A percentile compares a stretch with the other conserved stretches of the same genome.
These are phyloP conservation scores for Camelus bactrianus DNA, from an alignment of 2,113 vertebrate species.

Conservation along the genomic window DNA sequence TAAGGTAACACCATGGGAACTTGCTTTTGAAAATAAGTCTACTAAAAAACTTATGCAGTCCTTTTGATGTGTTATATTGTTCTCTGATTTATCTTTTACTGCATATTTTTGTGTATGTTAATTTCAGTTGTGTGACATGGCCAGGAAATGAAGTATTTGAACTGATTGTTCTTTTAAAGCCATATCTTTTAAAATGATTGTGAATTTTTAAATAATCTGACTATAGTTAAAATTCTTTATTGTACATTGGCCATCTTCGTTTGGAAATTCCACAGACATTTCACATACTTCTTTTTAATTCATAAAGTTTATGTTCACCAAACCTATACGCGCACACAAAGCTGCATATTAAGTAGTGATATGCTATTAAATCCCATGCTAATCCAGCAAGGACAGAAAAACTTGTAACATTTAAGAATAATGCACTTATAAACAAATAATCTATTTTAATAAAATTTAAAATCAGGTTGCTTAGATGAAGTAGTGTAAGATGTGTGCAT, in stretches of 20 bases:
- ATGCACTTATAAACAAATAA: not conserved
- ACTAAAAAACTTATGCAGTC: not conserved
- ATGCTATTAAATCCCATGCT: not conserved
- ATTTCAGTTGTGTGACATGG: not conserved
- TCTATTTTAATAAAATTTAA: not conserved
- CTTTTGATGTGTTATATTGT: conserved; percentile 18
- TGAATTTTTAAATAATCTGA: not conserved
- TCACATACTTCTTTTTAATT: not conserved
- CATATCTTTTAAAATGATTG: not conserved
- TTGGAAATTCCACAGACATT: not conserved
- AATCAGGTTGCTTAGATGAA: not conserved
- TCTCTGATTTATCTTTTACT: conserved; percentile 4
- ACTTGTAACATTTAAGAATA: not conserved
- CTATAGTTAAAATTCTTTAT: not conserved
- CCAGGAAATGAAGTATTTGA: not conserved
- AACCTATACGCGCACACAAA: not conserved
- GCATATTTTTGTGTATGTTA: conserved; percentile 30
- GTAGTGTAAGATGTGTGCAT: not conserved
- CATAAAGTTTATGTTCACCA: not conserved
- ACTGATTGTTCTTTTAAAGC: not conserved
- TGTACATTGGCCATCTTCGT: not conserved
- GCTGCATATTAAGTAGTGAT: not conserved
- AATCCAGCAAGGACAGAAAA: not conserved
- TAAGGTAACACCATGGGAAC: not conserved
- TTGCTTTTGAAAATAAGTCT: conserved; percentile 30